These are phyloP conservation scores for Apis cerana DNA, from an alignment of 1,140 invertebrate genomes.

Conservation along the genomic window DNA sequence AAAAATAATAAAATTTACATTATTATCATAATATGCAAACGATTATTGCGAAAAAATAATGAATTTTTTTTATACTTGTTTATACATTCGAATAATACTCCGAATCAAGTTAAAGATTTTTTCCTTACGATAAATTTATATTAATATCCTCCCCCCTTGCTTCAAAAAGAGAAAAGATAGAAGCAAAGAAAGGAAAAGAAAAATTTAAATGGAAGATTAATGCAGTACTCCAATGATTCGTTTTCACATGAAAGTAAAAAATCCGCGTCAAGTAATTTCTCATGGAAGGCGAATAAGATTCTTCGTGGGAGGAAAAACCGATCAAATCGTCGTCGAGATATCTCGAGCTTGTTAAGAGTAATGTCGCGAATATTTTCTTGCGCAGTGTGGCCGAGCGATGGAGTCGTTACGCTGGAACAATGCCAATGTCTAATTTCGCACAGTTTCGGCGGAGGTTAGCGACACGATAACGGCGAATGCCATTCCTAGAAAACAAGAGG, in stretches of 20 bases:
- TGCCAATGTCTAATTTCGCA: conserved; percentile 65
- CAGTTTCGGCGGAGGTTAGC: conserved; percentile 33
- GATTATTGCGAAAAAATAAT: too few relatives aligned
- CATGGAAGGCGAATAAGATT: neutral
- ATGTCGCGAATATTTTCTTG: conserved; percentile 66
- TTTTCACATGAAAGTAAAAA: neutral
- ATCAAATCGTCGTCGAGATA: conserved; percentile 57
- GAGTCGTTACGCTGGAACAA: conserved; percentile 65
- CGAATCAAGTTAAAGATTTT: too few relatives aligned
- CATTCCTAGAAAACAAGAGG: conserved; percentile 39
- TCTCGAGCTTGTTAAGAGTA: conserved; percentile 59
- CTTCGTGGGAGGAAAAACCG: conserved; percentile 24
- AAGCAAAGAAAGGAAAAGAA: neutral
- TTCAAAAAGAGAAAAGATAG: too few relatives aligned
- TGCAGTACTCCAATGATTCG: neutral
- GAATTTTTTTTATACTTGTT: too few relatives aligned
- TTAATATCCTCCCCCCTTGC: too few relatives aligned
- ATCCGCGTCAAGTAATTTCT: neutral
- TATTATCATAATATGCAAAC: too few relatives aligned
- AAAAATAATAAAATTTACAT: too few relatives aligned
- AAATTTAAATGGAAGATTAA: neutral
- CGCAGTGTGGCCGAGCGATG: conserved; percentile 51
- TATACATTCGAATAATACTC: too few relatives aligned
- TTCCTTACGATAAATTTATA: too few relatives aligned
- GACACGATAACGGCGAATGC: conserved; percentile 42